A percentile compares a stretch with the other conserved stretches of the same genome.
These are phyloP conservation scores for Novumbra hubbsi DNA, from an alignment of 2,797 vertebrate genomes.

Conservation along the genomic window DNA sequence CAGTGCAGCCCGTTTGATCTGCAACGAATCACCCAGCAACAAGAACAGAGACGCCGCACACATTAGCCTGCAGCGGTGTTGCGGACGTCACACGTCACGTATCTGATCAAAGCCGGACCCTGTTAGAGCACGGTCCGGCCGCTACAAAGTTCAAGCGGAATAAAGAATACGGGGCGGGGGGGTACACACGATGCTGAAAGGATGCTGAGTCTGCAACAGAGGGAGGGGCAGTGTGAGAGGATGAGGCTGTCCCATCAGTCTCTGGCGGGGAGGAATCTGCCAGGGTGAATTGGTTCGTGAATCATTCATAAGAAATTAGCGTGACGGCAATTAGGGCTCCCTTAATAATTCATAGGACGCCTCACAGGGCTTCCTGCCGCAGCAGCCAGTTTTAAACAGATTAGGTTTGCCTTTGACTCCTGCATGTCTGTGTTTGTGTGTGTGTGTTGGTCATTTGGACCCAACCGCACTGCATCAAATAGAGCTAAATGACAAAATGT, in stretches of 20 bases:
- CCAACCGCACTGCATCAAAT: slow-evolving; percentile 42
- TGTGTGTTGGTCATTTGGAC: slow-evolving; percentile 15
- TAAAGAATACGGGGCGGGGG: not conserved
- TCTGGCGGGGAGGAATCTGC: slow-evolving; percentile 39
- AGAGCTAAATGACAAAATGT: slow-evolving; percentile 7
- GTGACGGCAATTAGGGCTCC: slow-evolving; percentile 55
- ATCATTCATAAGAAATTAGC: slow-evolving; percentile 68
- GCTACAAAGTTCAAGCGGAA: slow-evolving; percentile 20
- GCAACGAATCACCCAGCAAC: not conserved
- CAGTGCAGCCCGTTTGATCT: not conserved
- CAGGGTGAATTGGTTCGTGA: slow-evolving; percentile 57
- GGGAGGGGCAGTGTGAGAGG: not conserved
- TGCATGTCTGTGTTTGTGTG: slow-evolving; percentile 6
- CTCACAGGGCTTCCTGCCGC: slow-evolving; percentile 51
- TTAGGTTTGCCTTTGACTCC: slow-evolving; percentile 59
- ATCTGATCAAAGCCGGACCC: slow-evolving; percentile 40
- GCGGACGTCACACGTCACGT: slow-evolving; percentile 21
- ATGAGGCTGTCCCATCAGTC: slow-evolving; percentile 8
- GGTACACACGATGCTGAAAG: not conserved
- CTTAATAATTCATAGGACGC: slow-evolving; percentile 67
- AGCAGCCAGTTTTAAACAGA: slow-evolving; percentile 58
- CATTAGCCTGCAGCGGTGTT: slow-evolving; percentile 7
- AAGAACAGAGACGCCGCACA: not conserved
- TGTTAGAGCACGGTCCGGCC: slow-evolving; percentile 6
- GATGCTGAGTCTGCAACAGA: not conserved